These are phyloP conservation scores for Pomacea maculata DNA, from an alignment of 1,140 invertebrate species.

Conservation along the genomic window DNA sequence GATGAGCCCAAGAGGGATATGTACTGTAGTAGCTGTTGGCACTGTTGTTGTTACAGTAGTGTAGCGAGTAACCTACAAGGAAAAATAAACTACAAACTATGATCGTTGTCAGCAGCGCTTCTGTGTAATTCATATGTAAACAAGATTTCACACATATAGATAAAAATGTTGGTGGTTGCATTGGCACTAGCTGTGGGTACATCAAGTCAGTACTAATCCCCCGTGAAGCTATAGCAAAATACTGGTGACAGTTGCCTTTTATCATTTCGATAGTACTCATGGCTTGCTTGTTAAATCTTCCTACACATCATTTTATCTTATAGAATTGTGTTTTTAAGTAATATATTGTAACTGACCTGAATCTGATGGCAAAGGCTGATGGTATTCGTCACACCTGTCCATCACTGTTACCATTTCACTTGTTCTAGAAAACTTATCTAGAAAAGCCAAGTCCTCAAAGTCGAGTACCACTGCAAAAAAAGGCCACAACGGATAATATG, in stretches of 20 bases:
- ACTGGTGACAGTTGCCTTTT: neutral
- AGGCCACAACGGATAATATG: too few species aligned
- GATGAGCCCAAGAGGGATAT: neutral
- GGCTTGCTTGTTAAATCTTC: neutral
- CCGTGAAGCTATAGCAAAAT: neutral
- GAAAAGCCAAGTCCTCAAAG: constrained; percentile 13
- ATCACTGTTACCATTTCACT: neutral
- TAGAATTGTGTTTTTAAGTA: neutral
- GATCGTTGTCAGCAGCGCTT: neutral
- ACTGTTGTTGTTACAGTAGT: neutral
- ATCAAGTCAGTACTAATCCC: neutral
- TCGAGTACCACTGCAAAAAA: constrained; percentile 14
- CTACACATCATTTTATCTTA: neutral
- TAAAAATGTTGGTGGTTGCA: neutral
- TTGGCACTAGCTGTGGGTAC: neutral
- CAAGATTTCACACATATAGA: too few species aligned
- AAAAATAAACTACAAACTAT: neutral
- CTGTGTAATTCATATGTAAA: neutral
- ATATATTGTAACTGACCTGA: neutral
- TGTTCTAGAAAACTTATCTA: constrained; percentile 7
- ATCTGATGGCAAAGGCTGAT: neutral
- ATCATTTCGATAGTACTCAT: neutral
- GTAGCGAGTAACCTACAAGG: neutral
- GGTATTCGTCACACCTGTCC: neutral
- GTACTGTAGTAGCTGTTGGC: neutral